Evolutionary conservation across 2,113 vertebrate species (phyloP).

Genomic region (Etia nguti): DNA sequence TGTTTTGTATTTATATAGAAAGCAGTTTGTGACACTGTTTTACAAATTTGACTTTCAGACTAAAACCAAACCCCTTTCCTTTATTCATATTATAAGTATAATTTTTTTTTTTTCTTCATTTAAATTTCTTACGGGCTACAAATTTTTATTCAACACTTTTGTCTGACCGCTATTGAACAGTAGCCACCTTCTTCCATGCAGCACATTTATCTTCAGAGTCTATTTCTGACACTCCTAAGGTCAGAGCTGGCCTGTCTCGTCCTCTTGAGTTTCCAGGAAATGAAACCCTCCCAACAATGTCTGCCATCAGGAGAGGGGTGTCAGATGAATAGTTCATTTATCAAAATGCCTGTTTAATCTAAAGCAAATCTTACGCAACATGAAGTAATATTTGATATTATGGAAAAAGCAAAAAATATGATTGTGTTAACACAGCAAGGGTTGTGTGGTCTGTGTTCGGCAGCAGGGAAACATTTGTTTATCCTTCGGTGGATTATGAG

Average conservation of each 20-base stretch:
- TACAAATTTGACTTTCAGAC: neutral
- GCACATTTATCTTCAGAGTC: neutral
- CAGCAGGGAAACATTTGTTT: neutral
- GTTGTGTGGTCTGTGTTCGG: neutral
- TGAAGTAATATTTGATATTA: neutral
- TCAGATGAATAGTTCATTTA: neutral
- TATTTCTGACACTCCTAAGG: constrained; percentile 44
- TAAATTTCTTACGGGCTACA: neutral
- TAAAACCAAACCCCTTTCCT: neutral
- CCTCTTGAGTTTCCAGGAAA: constrained; percentile 49
- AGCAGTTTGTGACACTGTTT: neutral
- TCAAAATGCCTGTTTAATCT: neutral
- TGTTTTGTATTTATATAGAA: neutral
- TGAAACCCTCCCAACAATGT: constrained; percentile 27
- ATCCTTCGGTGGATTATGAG: constrained; percentile 28
- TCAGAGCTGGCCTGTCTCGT: constrained; percentile 32
- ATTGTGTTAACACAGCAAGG: neutral
- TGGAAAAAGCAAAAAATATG: neutral
- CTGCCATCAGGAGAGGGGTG: neutral
- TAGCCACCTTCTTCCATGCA: neutral
- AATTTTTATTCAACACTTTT: neutral
- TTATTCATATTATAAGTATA: neutral
- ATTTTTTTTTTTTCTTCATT: neutral
- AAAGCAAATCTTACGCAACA: neutral
- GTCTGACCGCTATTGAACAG: neutral